phyloP scores from a whole-genome alignment of 2,113 vertebrate genomes.

The Toxostoma redivivum region DNA sequence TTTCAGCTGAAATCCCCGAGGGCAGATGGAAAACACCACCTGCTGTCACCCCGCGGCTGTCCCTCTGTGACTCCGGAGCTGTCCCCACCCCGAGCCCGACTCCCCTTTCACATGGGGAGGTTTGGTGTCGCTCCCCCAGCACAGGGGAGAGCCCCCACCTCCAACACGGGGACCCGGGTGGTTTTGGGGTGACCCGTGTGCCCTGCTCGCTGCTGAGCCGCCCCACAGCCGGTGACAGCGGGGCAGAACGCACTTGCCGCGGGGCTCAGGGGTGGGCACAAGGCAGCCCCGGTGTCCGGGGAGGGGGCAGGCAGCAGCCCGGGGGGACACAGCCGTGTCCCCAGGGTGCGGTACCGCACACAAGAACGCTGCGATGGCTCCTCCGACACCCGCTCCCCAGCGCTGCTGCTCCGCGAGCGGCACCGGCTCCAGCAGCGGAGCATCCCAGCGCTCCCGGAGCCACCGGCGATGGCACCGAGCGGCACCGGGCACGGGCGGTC shows the following conservation, averaged over 20 bases:
- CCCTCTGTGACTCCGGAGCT: background rate
- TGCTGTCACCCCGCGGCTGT: background rate
- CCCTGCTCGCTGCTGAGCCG: background rate
- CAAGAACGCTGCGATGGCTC: no score
- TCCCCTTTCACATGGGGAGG: background rate
- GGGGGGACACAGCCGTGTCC: background rate
- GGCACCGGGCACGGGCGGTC: no score
- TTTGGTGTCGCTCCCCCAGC: background rate
- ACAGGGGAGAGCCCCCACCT: background rate
- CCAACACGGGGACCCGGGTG: fast-evolving
- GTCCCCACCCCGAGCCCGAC: background rate
- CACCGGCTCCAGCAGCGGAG: no score
- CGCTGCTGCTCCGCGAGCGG: no score
- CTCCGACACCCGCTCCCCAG: no score
- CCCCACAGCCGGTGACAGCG: fast-evolving
- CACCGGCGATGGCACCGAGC: no score
- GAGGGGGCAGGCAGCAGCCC: background rate
- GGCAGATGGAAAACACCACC: background rate
- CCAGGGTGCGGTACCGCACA: background rate
- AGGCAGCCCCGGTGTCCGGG: fast-evolving
- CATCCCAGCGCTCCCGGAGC: no score
- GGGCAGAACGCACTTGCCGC: background rate
- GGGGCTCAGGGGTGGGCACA: background rate
- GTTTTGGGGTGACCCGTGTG: background rate
- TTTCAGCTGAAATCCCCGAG: background rate